Percentiles rank a stretch among this genome's conserved stretches.
Evolutionary conservation across 2,113 vertebrate genomes (phyloP).

Genomic region (Microtus montanus): DNA sequence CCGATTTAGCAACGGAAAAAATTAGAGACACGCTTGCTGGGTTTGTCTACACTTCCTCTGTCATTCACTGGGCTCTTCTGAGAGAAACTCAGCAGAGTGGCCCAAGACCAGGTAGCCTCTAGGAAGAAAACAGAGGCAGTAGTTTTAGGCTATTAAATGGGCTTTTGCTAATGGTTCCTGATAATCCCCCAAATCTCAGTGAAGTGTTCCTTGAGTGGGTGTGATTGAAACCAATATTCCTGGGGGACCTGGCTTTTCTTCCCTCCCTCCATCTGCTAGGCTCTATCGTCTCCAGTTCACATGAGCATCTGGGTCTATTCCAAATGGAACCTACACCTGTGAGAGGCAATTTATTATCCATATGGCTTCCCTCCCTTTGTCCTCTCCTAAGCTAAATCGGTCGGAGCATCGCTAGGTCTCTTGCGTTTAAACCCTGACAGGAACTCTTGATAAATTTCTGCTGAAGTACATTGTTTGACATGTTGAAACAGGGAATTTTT

Average conservation of each 20-base stretch:
- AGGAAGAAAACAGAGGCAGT: not conserved
- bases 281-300: conserved; percentile 32
- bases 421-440: conserved; percentile 49
- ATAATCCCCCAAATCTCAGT: conserved; percentile 11
- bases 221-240: not conserved
- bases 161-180: conserved; percentile 48
- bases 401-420: conserved; percentile 5
- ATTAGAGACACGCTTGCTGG: not conserved
- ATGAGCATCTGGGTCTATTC: not conserved
- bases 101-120: not conserved
- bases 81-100: not conserved
- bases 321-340: conserved; percentile 32
- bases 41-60: not conserved
- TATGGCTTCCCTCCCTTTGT: not conserved
- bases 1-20: not conserved
- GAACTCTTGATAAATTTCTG: conserved; percentile 48
- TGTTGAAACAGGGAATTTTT: conserved; percentile 56
- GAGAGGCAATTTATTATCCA: not conserved
- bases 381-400: not conserved
- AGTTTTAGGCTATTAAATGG: not conserved
- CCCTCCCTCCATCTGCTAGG: conserved; percentile 18
- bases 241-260: not conserved
- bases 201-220: conserved; percentile 3
- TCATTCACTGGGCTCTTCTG: not conserved
- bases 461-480: conserved; percentile 57